Evolutionary conservation across 2,113 vertebrate genomes (phyloP), one percentile per base, ranked within the genome.

Genomic region (Gorsachius goisagi): DNA sequence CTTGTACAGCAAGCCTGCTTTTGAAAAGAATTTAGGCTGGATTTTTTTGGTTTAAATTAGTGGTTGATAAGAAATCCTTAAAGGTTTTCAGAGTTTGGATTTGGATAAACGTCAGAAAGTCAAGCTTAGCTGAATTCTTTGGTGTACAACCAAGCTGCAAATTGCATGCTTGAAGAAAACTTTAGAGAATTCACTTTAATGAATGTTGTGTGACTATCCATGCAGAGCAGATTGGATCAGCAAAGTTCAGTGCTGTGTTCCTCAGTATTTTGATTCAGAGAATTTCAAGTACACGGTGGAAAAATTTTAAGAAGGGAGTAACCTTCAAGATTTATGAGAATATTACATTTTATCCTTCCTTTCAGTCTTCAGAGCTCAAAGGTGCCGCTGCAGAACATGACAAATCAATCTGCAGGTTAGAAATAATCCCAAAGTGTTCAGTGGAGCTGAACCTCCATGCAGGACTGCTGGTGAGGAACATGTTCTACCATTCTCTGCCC

Each of bases 341-440:
- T 86, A 87, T 82, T 88, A 58, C 6, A 33, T 94, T 89, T 89
- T 91, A 50, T 76, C 62, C 58, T 96, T 94, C 82, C 82, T 95
- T 80, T 94, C 50, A 67, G 47, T 28, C 33, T 33, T 86, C 55
- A 47, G 76, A 88, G 79, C 52, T 90, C 93, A 75, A 71, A 95
- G 79, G 52, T 96, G 60, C 52, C 0, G 0, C 59, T 83, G 47
- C 79, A 94, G 95, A 92, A 94, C 79, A 78, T 14, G 60, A 88
- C 72, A 93, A 86, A 93, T 92, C 76, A 78, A 84, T 93, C 82
- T 83, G 28, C 35, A 68, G 92, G 81, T 86, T 20, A 55, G 59
- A 62, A 93, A 92, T 63, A 63, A 74, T 80, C 79, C 37, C 33
- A 10, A 24, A 7, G 37, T 10, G 64, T 59, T 71, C 67, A 67